A percentile compares a stretch with the other conserved stretches of the same genome.
phyloP scores from a whole-genome alignment of 2,113 vertebrate species.

The Cettia cetti region DNA sequence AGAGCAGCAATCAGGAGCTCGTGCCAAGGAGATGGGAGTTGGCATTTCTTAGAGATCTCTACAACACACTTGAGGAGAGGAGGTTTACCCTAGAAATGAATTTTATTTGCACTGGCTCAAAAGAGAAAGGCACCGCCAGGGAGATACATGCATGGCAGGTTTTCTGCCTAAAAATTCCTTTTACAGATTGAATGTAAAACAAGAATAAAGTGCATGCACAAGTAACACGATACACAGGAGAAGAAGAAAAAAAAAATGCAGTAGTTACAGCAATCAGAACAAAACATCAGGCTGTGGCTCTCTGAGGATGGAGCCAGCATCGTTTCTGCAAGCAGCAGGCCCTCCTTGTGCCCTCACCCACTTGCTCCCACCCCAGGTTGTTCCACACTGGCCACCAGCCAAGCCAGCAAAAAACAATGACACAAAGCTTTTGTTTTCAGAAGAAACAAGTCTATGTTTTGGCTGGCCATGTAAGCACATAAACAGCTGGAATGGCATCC shows the following conservation, averaged over 20 bases:
- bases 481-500: background rate
- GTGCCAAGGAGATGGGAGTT: conserved; percentile 2
- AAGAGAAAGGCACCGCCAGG: background rate
- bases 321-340: background rate
- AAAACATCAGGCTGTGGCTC: background rate
- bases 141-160: background rate
- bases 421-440: background rate
- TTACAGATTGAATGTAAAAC: background rate
- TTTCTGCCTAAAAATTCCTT: background rate
- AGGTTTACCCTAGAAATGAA: background rate
- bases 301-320: background rate
- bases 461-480: background rate
- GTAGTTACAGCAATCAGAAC: background rate
- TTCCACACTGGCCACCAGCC: background rate
- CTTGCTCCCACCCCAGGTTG: background rate
- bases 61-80: background rate
- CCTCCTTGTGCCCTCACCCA: rapidly evolving
- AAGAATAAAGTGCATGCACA: background rate
- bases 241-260: background rate
- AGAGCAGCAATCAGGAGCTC: background rate
- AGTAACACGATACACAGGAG: background rate
- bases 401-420: background rate
- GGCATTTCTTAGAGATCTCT: conserved; percentile 20
- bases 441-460: background rate
- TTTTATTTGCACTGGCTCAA: background rate